Evolutionary conservation across 2,113 vertebrate species (phyloP).

Genomic region (Chaenogobius annularis): DNA sequence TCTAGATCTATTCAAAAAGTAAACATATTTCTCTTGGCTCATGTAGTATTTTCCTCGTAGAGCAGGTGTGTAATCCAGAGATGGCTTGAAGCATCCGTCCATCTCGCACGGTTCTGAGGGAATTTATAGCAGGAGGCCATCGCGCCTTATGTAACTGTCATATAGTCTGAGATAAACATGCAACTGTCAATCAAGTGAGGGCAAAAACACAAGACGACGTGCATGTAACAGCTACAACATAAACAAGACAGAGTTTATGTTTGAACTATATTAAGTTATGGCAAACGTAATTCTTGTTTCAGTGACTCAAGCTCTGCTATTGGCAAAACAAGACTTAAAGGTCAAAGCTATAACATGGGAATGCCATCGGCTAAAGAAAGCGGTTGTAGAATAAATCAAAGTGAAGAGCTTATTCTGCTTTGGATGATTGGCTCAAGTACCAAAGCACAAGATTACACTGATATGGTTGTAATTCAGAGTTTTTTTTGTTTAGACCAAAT

Average conservation of each 20-base stretch:
- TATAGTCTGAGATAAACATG: neutral
- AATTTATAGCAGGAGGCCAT: constrained; percentile 6
- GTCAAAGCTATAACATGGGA: too few species aligned
- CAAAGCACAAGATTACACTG: too few species aligned
- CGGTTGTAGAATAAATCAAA: too few species aligned
- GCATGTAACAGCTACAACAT: neutral
- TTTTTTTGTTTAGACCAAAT: neutral
- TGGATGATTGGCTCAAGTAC: too few species aligned
- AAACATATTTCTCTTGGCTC: neutral
- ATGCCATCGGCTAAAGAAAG: too few species aligned
- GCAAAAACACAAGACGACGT: neutral
- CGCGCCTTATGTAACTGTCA: neutral
- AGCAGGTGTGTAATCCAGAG: neutral
- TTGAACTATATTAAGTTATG: neutral
- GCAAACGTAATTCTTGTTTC: neutral
- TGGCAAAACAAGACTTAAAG: neutral
- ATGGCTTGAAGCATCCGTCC: neutral
- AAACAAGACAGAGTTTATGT: neutral
- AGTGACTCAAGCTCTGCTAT: neutral
- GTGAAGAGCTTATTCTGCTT: too few species aligned
- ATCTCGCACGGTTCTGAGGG: neutral
- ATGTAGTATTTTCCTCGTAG: neutral
- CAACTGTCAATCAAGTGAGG: neutral
- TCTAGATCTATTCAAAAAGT: neutral
- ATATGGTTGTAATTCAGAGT: too few species aligned